Conservation (phyloP, 2,888 invertebrate species). For the Rhagium mordax region DNA sequence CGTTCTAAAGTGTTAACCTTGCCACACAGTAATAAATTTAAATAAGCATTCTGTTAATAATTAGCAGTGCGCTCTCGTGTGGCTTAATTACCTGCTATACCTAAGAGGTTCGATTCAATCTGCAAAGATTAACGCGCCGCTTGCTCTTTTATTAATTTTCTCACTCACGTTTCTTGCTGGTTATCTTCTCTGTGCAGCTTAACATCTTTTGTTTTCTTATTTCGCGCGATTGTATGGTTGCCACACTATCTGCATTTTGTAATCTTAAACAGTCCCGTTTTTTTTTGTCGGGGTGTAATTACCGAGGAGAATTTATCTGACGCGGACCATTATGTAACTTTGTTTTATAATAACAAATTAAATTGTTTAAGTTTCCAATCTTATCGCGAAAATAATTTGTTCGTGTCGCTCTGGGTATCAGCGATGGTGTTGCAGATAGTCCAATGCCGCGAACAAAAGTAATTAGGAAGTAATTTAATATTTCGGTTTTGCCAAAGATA, state of each 20-base stretch:
- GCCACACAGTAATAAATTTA: conserved; percentile 43
- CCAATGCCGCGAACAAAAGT: neutral
- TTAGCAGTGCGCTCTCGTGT: conserved; percentile 37
- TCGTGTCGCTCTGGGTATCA: neutral
- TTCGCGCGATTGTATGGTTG: conserved; percentile 5
- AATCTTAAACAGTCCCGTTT: conserved; percentile 16
- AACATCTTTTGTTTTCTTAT: neutral
- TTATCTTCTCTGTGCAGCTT: conserved; percentile 15
- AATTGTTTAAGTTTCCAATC: conserved; percentile 30
- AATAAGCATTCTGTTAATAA: conserved; percentile 45
- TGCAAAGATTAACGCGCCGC: conserved; percentile 23
- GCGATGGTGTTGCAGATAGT: neutral
- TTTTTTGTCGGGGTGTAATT: conserved; percentile 18
- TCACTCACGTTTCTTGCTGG: conserved; percentile 16
- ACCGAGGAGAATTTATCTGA: conserved; percentile 27
- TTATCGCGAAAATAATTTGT: conserved; percentile 28
- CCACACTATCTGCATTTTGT: conserved; percentile 1
- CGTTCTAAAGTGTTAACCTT: conserved; percentile 32
- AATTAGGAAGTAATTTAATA: conserved; percentile 9
- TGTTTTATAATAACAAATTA: conserved; percentile 28
- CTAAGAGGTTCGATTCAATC: conserved; percentile 37
- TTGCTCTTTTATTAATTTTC: conserved; percentile 30
- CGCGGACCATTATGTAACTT: conserved; percentile 28
- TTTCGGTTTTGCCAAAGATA: too few species aligned
- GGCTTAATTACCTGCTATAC: conserved; percentile 33